These are phyloP conservation scores for Aeoliscus strigatus DNA, from an alignment of 2,797 vertebrate genomes.

Conservation along the genomic window DNA sequence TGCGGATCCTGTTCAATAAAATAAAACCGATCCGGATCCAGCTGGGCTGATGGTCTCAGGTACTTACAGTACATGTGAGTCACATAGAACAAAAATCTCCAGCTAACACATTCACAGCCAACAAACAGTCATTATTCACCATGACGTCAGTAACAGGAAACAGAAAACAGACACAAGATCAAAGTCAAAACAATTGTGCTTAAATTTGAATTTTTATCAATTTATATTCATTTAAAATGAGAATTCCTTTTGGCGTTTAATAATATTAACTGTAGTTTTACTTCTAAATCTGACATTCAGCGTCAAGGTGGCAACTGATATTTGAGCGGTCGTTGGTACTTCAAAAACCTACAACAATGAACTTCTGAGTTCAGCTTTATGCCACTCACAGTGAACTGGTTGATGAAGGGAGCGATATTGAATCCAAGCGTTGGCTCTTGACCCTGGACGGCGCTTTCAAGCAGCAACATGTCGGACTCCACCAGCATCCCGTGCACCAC, in stretches of 20 bases:
- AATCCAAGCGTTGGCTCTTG: slow-evolving; percentile 88
- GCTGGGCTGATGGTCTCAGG: slow-evolving; percentile 2
- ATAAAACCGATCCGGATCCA: slow-evolving; percentile 8
- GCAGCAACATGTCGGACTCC: slow-evolving; percentile 84
- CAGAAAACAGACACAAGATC: slow-evolving; percentile 21
- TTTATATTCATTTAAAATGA: no score
- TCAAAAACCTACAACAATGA: no score
- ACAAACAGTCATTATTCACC: slow-evolving; percentile 42
- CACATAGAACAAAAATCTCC: slow-evolving; percentile 24
- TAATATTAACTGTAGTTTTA: no score
- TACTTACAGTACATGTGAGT: slow-evolving; percentile 10
- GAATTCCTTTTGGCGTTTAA: no score
- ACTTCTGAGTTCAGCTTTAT: no score
- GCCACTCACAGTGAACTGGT: slow-evolving; percentile 92
- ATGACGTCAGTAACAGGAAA: slow-evolving; percentile 48
- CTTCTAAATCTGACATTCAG: no score
- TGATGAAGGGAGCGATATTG: slow-evolving; percentile 94
- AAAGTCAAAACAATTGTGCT: no score
- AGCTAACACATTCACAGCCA: slow-evolving; percentile 18
- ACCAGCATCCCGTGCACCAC: slow-evolving; percentile 88
- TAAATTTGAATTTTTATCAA: no score
- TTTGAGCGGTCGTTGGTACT: no score
- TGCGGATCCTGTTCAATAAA: slow-evolving; percentile 26
- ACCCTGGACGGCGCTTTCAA: slow-evolving; percentile 93
- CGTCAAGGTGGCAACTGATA: no score